Evolutionary conservation across 2,888 invertebrate species (phyloP).

Genomic region (Noctuana brunneofusca): DNA sequence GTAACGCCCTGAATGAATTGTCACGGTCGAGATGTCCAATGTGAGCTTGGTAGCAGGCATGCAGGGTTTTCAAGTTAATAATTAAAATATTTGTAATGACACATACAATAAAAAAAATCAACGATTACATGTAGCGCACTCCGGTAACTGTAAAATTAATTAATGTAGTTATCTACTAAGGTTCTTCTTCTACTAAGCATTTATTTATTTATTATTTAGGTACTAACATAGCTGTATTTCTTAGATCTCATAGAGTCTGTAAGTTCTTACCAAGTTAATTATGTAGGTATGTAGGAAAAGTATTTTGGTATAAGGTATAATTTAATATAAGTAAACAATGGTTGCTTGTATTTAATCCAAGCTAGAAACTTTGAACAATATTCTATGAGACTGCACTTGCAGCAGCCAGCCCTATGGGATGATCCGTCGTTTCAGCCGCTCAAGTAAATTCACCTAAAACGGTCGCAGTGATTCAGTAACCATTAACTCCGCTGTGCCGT

Average conservation of each 20-base stretch:
- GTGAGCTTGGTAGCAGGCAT: slow-evolving; percentile 38
- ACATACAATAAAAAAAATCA: no score
- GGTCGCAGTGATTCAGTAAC: slow-evolving; percentile 47
- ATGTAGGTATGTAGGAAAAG: no score
- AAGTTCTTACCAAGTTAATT: neutral
- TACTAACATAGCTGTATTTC: no score
- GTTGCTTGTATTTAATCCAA: neutral
- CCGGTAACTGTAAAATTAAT: no score
- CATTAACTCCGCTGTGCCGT: slow-evolving; percentile 36
- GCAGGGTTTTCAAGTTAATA: slow-evolving; percentile 21
- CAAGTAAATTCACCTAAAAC: slow-evolving; percentile 54
- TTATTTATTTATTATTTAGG: no score
- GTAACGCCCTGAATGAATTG: slow-evolving; percentile 68
- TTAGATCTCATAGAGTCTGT: neutral
- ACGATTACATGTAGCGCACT: no score
- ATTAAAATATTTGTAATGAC: neutral
- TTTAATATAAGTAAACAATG: no score
- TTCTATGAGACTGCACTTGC: neutral
- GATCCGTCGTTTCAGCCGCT: slow-evolving; percentile 41
- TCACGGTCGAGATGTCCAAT: slow-evolving; percentile 70
- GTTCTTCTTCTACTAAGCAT: no score
- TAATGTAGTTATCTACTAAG: no score
- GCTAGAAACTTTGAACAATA: neutral
- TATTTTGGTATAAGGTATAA: no score
- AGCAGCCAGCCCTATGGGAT: slow-evolving; percentile 17